Percentiles rank a stretch among this genome's conserved stretches.
phyloP scores from a whole-genome alignment of 2,113 vertebrate genomes.

The Aythya baeri region DNA sequence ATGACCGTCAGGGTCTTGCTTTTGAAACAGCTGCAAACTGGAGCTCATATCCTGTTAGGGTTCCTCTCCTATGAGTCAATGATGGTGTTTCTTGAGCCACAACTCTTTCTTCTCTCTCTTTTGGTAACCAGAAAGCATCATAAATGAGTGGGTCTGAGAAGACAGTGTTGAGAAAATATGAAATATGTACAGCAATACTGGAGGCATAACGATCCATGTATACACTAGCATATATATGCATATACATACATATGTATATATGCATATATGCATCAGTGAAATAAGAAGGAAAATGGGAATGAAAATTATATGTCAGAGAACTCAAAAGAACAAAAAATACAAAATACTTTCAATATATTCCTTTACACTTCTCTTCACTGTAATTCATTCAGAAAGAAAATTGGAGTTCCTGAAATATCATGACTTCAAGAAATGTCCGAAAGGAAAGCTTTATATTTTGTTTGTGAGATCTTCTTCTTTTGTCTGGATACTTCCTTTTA shows the following conservation, averaged over 20 bases:
- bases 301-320: neutral
- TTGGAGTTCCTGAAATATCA: neutral
- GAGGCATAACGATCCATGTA: neutral
- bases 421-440: neutral
- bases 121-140: no score
- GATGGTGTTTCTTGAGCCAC: neutral
- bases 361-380: neutral
- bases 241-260: neutral
- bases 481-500: neutral
- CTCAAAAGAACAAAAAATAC: neutral
- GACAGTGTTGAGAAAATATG: neutral
- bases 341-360: neutral
- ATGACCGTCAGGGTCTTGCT: neutral
- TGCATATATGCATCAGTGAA: rapidly evolving
- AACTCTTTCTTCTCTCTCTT: neutral
- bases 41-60: neutral
- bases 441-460: neutral
- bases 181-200: neutral
- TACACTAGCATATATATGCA: neutral
- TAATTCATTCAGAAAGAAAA: neutral
- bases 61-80: neutral
- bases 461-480: neutral
- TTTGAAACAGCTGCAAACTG: neutral
- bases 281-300: neutral
- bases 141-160: neutral